Conservation (phyloP, 2,888 invertebrate species). For the Sussaba pulchella region DNA sequence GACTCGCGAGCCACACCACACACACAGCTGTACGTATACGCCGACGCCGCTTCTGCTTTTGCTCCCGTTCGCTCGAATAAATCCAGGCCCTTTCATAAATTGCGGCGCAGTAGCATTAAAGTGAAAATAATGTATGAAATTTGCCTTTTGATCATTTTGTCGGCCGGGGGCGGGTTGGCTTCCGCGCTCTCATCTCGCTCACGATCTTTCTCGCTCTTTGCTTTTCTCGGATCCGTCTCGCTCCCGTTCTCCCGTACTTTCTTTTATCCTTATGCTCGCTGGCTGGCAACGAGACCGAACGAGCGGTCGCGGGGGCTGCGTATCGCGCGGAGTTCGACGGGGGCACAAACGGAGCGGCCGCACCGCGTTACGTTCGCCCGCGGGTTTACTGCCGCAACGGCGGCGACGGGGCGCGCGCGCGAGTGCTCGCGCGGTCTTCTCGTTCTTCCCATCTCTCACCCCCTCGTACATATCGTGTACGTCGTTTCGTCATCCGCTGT, state of each 20-base stretch:
- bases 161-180: slow-evolving; percentile 82
- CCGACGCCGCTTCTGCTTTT: slow-evolving; percentile 57
- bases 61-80: slow-evolving; percentile 79
- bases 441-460: slow-evolving; percentile 40
- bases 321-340: slow-evolving; percentile 44
- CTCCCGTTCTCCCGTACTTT: slow-evolving; percentile 44
- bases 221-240: slow-evolving; percentile 59
- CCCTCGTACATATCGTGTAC: neutral
- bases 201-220: slow-evolving; percentile 39
- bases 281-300: slow-evolving; percentile 40
- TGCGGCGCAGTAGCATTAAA: slow-evolving; percentile 84
- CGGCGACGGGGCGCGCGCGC: too few species aligned
- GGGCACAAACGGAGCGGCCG: slow-evolving; percentile 14
- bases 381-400: slow-evolving; percentile 54
- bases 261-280: slow-evolving; percentile 36
- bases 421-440: slow-evolving; percentile 53
- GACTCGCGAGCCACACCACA: neutral
- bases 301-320: slow-evolving; percentile 42
- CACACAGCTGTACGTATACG: slow-evolving; percentile 50
- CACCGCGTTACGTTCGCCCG: slow-evolving; percentile 64
- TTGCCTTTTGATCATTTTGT: slow-evolving; percentile 83
- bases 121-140: slow-evolving; percentile 84
- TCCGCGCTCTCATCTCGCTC: slow-evolving; percentile 73
- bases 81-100: slow-evolving; percentile 82
- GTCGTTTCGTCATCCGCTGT: neutral